phyloP scores from a whole-genome alignment of 2,113 vertebrate genomes.

The Datnioides undecimradiatus region DNA sequence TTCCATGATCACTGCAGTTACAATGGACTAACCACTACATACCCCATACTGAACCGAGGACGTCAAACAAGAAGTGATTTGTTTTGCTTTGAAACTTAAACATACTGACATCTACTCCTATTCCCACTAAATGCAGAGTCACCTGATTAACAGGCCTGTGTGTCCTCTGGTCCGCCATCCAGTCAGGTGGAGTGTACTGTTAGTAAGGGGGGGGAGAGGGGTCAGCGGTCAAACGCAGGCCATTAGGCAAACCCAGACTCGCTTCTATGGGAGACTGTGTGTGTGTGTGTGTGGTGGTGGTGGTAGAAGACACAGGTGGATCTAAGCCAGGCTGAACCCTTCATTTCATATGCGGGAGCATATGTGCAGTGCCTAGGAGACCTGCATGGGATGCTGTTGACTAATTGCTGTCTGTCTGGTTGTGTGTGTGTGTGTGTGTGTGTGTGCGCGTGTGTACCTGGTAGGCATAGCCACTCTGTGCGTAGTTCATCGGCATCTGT shows the following conservation, averaged over 20 bases:
- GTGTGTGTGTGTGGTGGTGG: not conserved
- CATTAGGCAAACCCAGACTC: slow-evolving; percentile 22
- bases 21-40: too few species aligned
- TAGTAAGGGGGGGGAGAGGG: slow-evolving; percentile 21
- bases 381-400: slow-evolving; percentile 3
- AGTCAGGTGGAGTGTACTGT: slow-evolving; percentile 77
- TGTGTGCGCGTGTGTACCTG: slow-evolving; percentile 84
- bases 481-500: slow-evolving; percentile 89
- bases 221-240: slow-evolving; percentile 48
- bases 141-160: slow-evolving; percentile 82
- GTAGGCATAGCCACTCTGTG: slow-evolving; percentile 88
- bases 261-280: not conserved
- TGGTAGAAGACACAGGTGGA: slow-evolving; percentile 3
- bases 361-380: slow-evolving; percentile 11
- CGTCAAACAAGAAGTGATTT: not conserved
- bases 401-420: too few species aligned
- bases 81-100: not conserved
- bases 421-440: not conserved
- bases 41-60: too few species aligned
- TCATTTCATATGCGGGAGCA: slow-evolving; percentile 27
- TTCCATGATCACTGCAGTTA: not conserved
- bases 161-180: slow-evolving; percentile 78
- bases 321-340: slow-evolving; percentile 22
- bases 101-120: not conserved
- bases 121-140: slow-evolving; percentile 31